Base-by-base conservation (phyloP, 2,888 invertebrate genomes). In the Pterobdella sp. region DNA sequence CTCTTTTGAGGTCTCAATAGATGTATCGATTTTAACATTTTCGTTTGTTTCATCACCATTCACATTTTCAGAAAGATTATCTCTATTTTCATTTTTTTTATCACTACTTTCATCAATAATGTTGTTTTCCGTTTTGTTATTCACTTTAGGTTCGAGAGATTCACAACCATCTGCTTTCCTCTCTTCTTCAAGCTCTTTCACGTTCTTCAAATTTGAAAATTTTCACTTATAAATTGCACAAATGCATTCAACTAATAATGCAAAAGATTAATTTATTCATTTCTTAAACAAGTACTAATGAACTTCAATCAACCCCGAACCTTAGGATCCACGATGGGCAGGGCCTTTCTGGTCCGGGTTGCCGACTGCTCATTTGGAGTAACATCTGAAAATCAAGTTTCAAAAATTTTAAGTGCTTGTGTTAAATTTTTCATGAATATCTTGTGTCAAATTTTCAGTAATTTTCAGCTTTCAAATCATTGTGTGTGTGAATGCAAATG, bases 321-420 rank as follows among this genome's bases (percentile, higher is more conserved):
- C 63, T 63, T 71, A 0, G 71, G 71, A 52, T 71, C 71, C 22
- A 71, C 52, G 35, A 71, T 71, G n/a, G 60, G 32, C 26, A 71
- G 26, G 34, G 56, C 26, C 36, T 63, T 71, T 37, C 63, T 71
- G 1, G 0, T 35, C 32, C 36, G 32, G 2, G 4, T 35, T 0
- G 26, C 42, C n/a, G 65, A 42, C 60, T 56, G 10, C 29, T 26
- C 29, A 26, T 71, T 52, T 26, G n/a, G 63, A 1, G 34, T 26
- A 3, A 29, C 26, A 14, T 69, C 69, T 34, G 32, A 32, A 18
- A 34, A 14, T 49, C 14, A 14, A 14, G 14, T 14, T 14, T 49
- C 14, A 14, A 4, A 66, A 66, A 18, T 66, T 34, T 14, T 18
- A 14, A 49, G 52, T 49, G n/a, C n/a, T 14, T n/a, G n/a, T n/a